These are phyloP conservation scores for Trichoplusia ni DNA, from an alignment of 1,140 invertebrate genomes.

Conservation along the genomic window DNA sequence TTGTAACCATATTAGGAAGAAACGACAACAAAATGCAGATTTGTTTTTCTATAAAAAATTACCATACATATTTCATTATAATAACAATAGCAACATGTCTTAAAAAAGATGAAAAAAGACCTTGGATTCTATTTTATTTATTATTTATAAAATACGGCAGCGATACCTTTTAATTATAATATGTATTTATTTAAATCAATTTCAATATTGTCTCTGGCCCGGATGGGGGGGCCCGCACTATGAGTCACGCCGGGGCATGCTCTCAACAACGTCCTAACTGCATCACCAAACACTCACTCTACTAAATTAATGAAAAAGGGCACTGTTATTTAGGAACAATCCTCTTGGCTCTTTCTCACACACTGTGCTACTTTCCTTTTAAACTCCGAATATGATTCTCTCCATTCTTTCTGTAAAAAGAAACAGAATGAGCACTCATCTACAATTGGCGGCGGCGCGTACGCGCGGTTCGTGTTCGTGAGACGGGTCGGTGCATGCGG, in stretches of 20 bases:
- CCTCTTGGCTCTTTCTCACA: conserved; percentile 99
- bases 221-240: conserved; percentile 59
- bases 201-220: conserved; percentile 79
- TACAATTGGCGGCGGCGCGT: conserved; percentile 59
- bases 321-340: conserved; percentile 88
- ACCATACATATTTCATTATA: conserved; percentile 76
- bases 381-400: conserved; percentile 98
- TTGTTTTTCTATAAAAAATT: conserved; percentile 76
- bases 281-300: conserved; percentile 77
- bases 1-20: conserved; percentile 50
- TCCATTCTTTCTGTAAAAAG: conserved; percentile 96
- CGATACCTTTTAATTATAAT: conserved; percentile 79
- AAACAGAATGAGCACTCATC: conserved; percentile 75
- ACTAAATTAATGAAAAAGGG: conserved; percentile 78
- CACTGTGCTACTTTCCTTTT: conserved; percentile 98
- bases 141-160: conserved; percentile 79
- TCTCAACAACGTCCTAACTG: conserved; percentile 62
- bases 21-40: conserved; percentile 68
- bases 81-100: conserved; percentile 79
- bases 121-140: conserved; percentile 74
- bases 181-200: conserved; percentile 79
- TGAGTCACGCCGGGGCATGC: conserved; percentile 50
- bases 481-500: conserved; percentile 42
- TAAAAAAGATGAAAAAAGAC: conserved; percentile 79
- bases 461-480: conserved; percentile 35